Evolutionary conservation across 2,888 invertebrate genomes (phyloP).

Genomic region (Phasia obesa): DNA sequence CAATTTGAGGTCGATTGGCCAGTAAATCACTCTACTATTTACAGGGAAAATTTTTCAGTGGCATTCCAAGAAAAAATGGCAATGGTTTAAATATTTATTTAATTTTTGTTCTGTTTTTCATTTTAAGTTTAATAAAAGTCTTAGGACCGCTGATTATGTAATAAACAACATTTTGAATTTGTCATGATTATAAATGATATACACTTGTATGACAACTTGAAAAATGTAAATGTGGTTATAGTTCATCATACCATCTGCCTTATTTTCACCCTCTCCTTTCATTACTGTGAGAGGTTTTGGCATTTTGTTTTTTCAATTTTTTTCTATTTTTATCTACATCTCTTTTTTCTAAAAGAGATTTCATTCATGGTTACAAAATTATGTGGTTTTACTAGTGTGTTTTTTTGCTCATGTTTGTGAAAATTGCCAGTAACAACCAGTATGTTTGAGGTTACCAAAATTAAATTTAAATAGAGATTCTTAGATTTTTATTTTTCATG

Average conservation of each 20-base stretch:
- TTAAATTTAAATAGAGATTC: conserved; percentile 2
- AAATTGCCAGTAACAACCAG: conserved; percentile 14
- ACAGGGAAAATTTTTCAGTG: no score
- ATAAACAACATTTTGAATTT: conserved; percentile 15
- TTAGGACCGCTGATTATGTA: no score
- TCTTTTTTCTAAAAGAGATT: not conserved
- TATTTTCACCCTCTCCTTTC: not conserved
- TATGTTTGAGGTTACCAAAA: conserved; percentile 9
- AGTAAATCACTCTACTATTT: no score
- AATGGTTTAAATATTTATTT: no score
- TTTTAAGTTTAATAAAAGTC: no score
- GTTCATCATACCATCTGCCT: not conserved
- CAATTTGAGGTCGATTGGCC: no score
- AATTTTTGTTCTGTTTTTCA: no score
- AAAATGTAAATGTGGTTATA: conserved; percentile 12
- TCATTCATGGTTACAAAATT: not conserved
- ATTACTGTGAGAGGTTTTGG: not conserved
- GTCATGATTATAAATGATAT: conserved; percentile 16
- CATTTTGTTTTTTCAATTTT: not conserved
- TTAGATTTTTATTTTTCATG: not conserved
- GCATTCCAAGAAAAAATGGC: no score
- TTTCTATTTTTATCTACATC: not conserved
- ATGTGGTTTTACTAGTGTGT: not conserved
- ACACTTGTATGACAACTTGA: conserved; percentile 16
- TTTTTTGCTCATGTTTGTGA: not conserved